Conservation (phyloP, 2,797 vertebrate species). For the Myotis myotis region DNA sequence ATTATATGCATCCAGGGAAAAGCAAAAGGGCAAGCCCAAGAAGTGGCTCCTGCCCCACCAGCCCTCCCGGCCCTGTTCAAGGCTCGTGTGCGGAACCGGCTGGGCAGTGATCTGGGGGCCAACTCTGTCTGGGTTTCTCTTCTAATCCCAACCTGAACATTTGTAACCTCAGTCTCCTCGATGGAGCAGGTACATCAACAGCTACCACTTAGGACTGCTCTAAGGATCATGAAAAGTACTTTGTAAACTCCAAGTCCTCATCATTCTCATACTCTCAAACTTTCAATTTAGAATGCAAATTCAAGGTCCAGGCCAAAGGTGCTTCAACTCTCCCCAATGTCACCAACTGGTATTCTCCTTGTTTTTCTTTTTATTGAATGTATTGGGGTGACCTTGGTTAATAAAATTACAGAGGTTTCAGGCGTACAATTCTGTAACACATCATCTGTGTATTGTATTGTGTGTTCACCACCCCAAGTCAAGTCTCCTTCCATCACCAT, state of each 20-base stretch:
- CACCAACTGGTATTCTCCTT: neutral
- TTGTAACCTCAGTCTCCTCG: neutral
- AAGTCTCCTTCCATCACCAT: neutral
- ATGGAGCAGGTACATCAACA: neutral
- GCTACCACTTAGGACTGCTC: neutral
- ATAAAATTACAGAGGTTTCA: neutral
- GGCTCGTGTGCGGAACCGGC: neutral
- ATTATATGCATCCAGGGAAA: neutral
- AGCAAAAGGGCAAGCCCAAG: neutral
- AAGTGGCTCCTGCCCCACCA: neutral
- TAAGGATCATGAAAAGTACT: neutral
- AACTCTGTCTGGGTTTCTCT: neutral
- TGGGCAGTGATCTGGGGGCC: neutral
- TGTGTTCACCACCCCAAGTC: neutral
- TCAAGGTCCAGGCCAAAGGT: neutral
- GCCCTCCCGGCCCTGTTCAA: fast-evolving
- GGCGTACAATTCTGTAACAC: neutral
- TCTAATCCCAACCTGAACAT: neutral
- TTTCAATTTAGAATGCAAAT: neutral
- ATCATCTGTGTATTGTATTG: neutral
- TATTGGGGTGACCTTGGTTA: neutral
- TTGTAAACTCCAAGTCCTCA: neutral
- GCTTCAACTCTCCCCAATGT: fast-evolving
- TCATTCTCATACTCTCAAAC: neutral
- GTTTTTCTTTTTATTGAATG: neutral